Evolutionary conservation across 2,888 invertebrate genomes (phyloP).

Genomic region (Erebia epiphron): DNA sequence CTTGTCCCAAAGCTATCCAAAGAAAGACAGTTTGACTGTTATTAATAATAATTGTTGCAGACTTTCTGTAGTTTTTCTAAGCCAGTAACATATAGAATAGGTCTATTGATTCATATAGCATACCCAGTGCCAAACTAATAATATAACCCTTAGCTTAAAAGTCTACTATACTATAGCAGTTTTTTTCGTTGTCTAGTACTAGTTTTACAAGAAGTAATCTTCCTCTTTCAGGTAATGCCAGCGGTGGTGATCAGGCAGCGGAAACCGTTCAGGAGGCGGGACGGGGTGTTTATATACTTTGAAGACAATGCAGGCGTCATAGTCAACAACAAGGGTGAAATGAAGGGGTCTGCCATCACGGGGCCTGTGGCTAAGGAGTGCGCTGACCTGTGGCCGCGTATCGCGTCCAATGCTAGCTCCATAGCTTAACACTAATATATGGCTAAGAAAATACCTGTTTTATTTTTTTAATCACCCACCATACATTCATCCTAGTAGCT

Average conservation of each 20-base stretch:
- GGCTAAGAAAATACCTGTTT: slow-evolving; percentile 37
- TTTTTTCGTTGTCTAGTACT: too few species aligned
- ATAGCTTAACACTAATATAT: slow-evolving; percentile 88
- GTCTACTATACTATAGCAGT: too few species aligned
- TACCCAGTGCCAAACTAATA: too few species aligned
- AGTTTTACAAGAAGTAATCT: not conserved
- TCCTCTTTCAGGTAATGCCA: slow-evolving; percentile 92
- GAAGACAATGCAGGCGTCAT: slow-evolving; percentile 99
- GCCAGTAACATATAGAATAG: too few species aligned
- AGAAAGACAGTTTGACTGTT: too few species aligned
- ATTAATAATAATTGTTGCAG: too few species aligned
- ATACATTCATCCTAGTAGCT: not conserved
- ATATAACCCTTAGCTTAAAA: too few species aligned
- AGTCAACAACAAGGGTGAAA: slow-evolving; percentile 99
- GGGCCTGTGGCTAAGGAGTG: slow-evolving; percentile 99
- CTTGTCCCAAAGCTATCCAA: too few species aligned
- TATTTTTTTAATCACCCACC: slow-evolving; percentile 12
- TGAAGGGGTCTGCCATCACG: slow-evolving; percentile 99
- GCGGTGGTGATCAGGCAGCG: slow-evolving; percentile 99
- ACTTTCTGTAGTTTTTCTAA: too few species aligned
- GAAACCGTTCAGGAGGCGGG: slow-evolving; percentile 99
- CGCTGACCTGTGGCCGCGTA: slow-evolving; percentile 99
- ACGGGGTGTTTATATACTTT: slow-evolving; percentile 99
- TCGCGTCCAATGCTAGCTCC: slow-evolving; percentile 99
- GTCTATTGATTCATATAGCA: too few species aligned